Base-by-base conservation (phyloP, 2,113 vertebrate genomes). In the Rutilus rutilus region DNA sequence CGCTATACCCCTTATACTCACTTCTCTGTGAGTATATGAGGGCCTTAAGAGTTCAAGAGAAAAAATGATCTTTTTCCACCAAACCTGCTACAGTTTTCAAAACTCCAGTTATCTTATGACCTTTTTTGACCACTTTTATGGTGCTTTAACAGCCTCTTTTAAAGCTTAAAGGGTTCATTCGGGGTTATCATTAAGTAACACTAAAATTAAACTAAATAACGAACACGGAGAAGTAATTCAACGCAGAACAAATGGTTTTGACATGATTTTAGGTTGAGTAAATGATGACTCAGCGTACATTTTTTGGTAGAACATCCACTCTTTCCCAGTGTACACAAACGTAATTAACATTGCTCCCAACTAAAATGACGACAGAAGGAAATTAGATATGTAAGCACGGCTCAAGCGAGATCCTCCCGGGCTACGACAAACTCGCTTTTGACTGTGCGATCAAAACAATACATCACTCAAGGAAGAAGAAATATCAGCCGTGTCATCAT, bases 401-500 rank as follows among this genome's bases (percentile, higher is more conserved):
- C 59, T 62, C n/a, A 12, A 25, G 10, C 23, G 11, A 57, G 54
- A 57, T 57, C 19, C 54, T 57, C 54, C 54, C n/a, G n/a, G n/a
- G 59, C 59, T 62, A 25, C n/a, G 1, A 9, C 59, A 21, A 39
- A n/a, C 27, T 78, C 42, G 8, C 12, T 23, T 45, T 9, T 50
- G 39, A 42, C 9, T 33, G 25, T 12, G 57, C 57, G 30, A 85
- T 64, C 45, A 45, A 84, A 50, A 62, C 73, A 82, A 39, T 27
- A 69, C 3, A 7, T 78, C 33, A 76, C 62, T 39, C 60, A 14
- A 71, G n/a, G 47, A 42, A 17, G 30, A 86, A 76, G 60, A 39
- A 87, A 89, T 85, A 62, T 69, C 17, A 36, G 14, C 71, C 30
- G 21, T 85, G 83, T 67, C 62, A 77, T 82, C 88, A 87, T 86